Evolutionary conservation across 2,797 vertebrate species (phyloP).

Genomic region (Hypotaenidia philippensis): DNA sequence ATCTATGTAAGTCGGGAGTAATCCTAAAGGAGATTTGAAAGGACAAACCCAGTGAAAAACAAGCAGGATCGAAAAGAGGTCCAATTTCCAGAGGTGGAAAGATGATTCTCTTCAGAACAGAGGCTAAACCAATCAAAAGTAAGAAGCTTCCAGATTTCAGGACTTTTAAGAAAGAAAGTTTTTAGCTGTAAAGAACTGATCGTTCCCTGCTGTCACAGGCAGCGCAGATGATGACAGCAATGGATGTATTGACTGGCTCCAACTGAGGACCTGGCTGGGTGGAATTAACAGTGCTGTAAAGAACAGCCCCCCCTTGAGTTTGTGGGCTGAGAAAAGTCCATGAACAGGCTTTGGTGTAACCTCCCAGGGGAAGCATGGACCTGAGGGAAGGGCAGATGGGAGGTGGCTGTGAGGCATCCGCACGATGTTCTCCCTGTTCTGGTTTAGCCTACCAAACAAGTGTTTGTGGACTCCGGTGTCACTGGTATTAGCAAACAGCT

Average conservation of each 20-base stretch:
- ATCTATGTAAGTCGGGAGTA: not conserved
- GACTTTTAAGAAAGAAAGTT: not conserved
- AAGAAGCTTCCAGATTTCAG: constrained; percentile 1
- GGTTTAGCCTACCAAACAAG: not conserved
- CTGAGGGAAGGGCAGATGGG: not conserved
- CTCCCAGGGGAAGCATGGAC: not conserved
- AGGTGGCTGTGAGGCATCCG: not conserved
- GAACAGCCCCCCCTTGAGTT: not conserved
- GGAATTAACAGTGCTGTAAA: not conserved
- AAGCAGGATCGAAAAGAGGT: not conserved
- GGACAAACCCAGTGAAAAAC: not conserved
- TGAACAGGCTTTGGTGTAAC: not conserved
- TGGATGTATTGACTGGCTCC: not conserved
- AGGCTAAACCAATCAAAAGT: not conserved
- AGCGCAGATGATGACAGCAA: not conserved
- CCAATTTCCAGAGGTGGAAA: not conserved
- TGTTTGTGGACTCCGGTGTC: not conserved
- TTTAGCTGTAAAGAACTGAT: not conserved
- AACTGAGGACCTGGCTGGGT: not conserved
- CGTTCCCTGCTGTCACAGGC: not conserved
- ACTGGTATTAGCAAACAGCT: not conserved
- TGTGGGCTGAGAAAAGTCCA: not conserved
- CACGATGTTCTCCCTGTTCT: not conserved
- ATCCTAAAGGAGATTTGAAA: not conserved
- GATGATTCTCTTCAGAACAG: not conserved